Percentiles rank a stretch among this genome's conserved stretches.
These are phyloP conservation scores for Sycophaga agraensis DNA, from an alignment of 1,140 invertebrate genomes.

Conservation along the genomic window DNA sequence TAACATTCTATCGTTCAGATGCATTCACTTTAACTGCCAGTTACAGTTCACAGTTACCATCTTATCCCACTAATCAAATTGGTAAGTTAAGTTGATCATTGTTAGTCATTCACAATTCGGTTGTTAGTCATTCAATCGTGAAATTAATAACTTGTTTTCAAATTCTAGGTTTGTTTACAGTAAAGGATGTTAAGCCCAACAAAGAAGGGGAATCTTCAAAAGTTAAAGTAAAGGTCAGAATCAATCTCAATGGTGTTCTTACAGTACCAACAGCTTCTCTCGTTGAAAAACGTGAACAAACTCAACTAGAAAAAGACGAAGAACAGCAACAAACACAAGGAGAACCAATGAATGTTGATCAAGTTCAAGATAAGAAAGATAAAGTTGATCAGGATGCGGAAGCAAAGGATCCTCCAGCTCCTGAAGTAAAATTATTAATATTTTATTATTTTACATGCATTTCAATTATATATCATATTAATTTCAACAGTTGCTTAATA, in stretches of 20 bases:
- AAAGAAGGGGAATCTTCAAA: constrained; percentile 87
- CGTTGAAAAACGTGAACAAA: constrained; percentile 76
- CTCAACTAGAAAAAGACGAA: constrained; percentile 63
- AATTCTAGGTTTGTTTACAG: constrained; percentile 72
- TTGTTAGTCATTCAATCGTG: background rate
- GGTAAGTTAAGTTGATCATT: constrained; percentile 62
- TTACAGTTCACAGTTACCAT: constrained; percentile 73
- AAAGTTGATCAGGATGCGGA: constrained; percentile 54
- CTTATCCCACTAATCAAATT: constrained; percentile 75
- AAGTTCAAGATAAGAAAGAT: constrained; percentile 49
- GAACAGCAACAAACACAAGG: constrained; percentile 55
- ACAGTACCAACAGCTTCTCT: constrained; percentile 81
- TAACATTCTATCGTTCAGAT: constrained; percentile 88
- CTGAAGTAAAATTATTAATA: constrained; percentile 50
- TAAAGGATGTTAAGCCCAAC: constrained; percentile 83
- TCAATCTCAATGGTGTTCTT: constrained; percentile 92
- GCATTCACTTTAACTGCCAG: constrained; percentile 83
- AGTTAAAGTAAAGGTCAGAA: constrained; percentile 92
- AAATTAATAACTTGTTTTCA: background rate
- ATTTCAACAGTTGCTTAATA: too few species aligned
- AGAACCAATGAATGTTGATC: constrained; percentile 55
- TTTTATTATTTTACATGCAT: background rate
- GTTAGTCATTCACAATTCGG: background rate
- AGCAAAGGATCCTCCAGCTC: constrained; percentile 56
- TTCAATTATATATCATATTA: too few species aligned